Base-by-base conservation (phyloP, 2,888 invertebrate species). In the Xestoiulus laeticollis region DNA sequence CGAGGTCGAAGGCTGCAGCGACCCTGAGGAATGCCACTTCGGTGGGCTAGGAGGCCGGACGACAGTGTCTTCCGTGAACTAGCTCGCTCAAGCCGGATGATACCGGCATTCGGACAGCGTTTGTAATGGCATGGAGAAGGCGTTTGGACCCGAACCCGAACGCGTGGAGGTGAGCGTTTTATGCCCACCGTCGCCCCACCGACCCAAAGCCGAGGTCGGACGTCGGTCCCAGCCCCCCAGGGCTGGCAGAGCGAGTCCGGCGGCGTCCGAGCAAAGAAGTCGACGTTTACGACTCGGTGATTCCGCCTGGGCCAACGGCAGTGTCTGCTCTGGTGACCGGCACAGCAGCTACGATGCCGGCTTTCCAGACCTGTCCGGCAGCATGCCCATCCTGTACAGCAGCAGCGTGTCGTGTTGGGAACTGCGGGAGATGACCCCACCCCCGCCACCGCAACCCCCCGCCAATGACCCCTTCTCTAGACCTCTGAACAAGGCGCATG, bases 361-460 rank as follows among this genome's bases (percentile, higher is more conserved):
- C 33, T 87, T 19, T 78, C 84, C 32, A 22, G 87, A 83, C 83
- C 53, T 87, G n/a, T 87, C 84, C 30, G 85, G 87, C 38, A 87
- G 87, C 53, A 87, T 87, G 87, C 87, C 87, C 44, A 87, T 84
- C n/a, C 32, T 87, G 87, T 87, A 87, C 68, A 68, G 68, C 19
- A 86, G 88, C 43, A 88, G 88, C 87, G 86, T 86, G 30, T 88
- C 88, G 12, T 88, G 88, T 44, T 88, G 85, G 88, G 88, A 88
- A 68, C 44, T 88, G 53, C 85, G 88, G 8, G 88, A 88, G 22
- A 16, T 88, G 68, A 87, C 44, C 43, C 32, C 78, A 8, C 26
- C 38, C 0, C 87, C 68, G 10, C 53, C 44, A 30, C 59, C 48
- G 44, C 22, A 22, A 16, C 38, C 30, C 53, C 53, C 59, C 43